Conservation (phyloP, 2,797 vertebrate species). For the Pseudotriccus pelzelni region DNA sequence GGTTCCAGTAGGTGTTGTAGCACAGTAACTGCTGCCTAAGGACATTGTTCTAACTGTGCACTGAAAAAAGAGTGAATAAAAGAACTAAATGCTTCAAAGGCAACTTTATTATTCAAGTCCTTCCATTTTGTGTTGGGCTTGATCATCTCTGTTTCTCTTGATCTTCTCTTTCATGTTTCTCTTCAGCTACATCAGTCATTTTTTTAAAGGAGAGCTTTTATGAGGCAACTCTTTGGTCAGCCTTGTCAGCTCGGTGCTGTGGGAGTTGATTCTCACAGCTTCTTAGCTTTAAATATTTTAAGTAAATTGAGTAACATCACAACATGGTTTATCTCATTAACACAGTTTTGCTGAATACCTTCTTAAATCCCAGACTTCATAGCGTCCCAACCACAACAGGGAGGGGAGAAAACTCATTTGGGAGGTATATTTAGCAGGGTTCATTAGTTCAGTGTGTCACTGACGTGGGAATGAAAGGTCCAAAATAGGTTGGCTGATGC, state of each 20-base stretch:
- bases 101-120: background rate
- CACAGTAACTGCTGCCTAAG: background rate
- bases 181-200: background rate
- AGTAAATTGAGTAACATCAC: background rate
- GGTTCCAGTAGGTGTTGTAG: background rate
- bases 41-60: background rate
- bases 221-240: background rate
- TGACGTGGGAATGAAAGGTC: background rate
- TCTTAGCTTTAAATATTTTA: background rate
- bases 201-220: background rate
- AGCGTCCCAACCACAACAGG: background rate
- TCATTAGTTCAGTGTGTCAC: background rate
- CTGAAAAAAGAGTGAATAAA: background rate
- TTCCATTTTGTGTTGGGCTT: background rate
- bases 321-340: background rate
- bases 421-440: background rate
- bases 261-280: background rate
- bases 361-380: background rate
- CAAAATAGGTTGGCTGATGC: background rate
- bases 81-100: background rate
- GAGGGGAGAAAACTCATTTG: fast-evolving
- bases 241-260: background rate
- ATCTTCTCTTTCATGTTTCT: background rate
- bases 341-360: background rate
- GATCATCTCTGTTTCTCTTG: background rate